Evolutionary conservation across 2,113 vertebrate genomes (phyloP), one percentile per base, ranked within the genome.

Genomic region (Mugil cephalus): DNA sequence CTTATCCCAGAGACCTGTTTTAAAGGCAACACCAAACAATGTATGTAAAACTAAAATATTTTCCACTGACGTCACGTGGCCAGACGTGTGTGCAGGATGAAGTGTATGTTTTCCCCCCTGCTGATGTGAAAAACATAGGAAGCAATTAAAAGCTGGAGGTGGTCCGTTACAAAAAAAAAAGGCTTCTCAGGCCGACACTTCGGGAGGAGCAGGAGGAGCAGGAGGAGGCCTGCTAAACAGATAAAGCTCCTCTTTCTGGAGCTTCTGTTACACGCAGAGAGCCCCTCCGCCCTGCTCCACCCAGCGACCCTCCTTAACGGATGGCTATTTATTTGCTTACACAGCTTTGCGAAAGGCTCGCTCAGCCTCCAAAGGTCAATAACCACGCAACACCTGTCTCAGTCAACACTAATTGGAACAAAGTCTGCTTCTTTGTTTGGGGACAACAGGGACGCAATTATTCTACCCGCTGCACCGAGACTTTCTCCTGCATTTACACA

Each of bases 251-350:
- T 77, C 65, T 34, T 75, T 64, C 82, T 81, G 45, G 74, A 24
- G 35, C 90, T 92, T 89, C 86, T 90, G 87, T 89, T 88, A 91
- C 91, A 81, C 83, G 17, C 10, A 36, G 15, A 42, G 24, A 30
- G 24, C 46, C 53, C 40, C 43, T 45, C 11, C 18, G 36, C 55
- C 53, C 68, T 8, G 21, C 30, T 13, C 86, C 36, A 84, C 89
- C 88, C 90, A 14, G 48, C 50, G 38, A 42, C 84, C 91, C 81
- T 75, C 66, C 87, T 91, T 80, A 89, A 89, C 83, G 89, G 80
- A 87, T 61, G 82, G 80, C 94, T 94, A 89, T 95, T 96, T 96
- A 94, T 96, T 95, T 96, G 93, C 92, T 92, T 94, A 91, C 89
- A 90, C 84, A 94, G 91, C 74, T 85, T 95, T 89, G 88, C 88